A percentile compares a stretch with the other conserved stretches of the same genome.
phyloP scores from a whole-genome alignment of 2,797 vertebrate species.

The Halcyon leucocephala region DNA sequence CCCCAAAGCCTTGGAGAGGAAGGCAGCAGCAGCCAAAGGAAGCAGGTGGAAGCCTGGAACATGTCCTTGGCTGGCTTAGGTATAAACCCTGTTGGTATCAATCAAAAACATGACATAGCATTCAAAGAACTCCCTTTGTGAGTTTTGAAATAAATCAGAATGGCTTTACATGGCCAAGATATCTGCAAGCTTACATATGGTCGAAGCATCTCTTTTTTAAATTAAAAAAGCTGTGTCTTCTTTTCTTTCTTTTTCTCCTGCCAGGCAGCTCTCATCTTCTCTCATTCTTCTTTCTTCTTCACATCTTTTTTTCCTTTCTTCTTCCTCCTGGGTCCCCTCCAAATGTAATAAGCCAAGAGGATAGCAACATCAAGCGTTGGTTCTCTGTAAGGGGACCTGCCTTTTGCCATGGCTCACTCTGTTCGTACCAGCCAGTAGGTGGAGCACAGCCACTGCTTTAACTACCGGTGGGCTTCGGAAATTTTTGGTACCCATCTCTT shows the following conservation, averaged over 20 bases:
- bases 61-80: background rate
- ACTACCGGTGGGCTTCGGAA: background rate
- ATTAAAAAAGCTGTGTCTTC: background rate
- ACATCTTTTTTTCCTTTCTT: background rate
- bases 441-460: slow-evolving; percentile 67
- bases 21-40: background rate
- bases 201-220: background rate
- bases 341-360: background rate
- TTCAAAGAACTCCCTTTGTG: background rate
- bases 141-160: background rate
- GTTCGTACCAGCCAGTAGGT: slow-evolving; percentile 54
- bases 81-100: background rate
- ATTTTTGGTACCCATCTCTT: background rate
- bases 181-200: background rate
- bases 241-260: background rate
- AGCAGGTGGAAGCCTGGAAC: background rate
- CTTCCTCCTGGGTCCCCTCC: background rate
- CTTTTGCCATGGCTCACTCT: background rate
- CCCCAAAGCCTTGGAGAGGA: background rate
- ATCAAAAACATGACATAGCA: background rate
- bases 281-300: background rate
- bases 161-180: background rate
- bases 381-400: background rate
- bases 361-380: fast-evolving
- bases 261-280: background rate